Base-by-base conservation (phyloP, 2,113 vertebrate genomes). In the Alligator mississippiensis region DNA sequence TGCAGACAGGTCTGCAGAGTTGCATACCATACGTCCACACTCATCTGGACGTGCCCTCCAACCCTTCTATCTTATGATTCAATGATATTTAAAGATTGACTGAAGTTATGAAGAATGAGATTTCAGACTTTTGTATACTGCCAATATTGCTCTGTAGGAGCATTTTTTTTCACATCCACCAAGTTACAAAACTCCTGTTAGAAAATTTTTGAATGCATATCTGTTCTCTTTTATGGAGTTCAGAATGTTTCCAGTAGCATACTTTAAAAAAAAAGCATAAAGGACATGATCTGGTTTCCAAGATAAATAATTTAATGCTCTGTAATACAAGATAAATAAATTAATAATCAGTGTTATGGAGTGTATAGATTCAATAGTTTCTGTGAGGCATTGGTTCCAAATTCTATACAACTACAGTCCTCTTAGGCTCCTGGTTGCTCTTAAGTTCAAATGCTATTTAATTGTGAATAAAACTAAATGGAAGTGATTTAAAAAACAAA, bases 371-470 rank as follows among this genome's bases (percentile, higher is more conserved):
- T 24, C 19, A 24, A 95, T 91, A 59, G 2, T 10, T 78, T 86
- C 79, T 94, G 68, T 58, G 76, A 61, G 58, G 75, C 82, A 57
- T 38, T 55, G 81, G 68, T 64, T 93, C 0, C 19, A 90, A 57
- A 1, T 0, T 63, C 60, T 87, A 61, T 19, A 5, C 38, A 30
- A 76, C 79, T 94, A 57, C 27, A 92, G 21, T 30, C 34, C 95
- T 91, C 55, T 27, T 5, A 19, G 11, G 24, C 47, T 95, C 61
- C 88, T 66, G 82, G 83, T 85, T 62, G 30, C 80, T 89, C 54
- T 90, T 12, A 22, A 93, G 83, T 90, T 93, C 92, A 54, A 38
- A 74, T 89, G 75, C 81, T 87, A 94, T 89, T 83, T 87, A 86
- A 90, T 84, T 89, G 74, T 27, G 25, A 90, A 19, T 25, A 54